Evolutionary conservation across 2,797 vertebrate genomes (phyloP), one percentile per base, ranked within the genome.

Genomic region (Peromyscus nudipes): DNA sequence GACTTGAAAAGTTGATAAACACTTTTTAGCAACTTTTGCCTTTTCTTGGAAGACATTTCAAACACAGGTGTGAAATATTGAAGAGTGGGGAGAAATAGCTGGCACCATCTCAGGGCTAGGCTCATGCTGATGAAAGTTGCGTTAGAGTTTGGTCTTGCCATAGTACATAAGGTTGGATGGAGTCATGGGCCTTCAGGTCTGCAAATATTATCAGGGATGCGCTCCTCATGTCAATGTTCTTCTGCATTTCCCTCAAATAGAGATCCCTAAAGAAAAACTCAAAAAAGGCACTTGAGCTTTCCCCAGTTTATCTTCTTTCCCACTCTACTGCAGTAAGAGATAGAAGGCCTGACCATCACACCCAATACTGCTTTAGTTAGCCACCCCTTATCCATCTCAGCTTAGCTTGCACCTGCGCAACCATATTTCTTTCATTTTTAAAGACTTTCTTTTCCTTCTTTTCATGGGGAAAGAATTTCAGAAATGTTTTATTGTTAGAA

Each of bases 351-450:
- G 0, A 29, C 27, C 40, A 6, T 40, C 27, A 40, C 2, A 25
- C 57, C 19, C 19, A 11, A 37, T 55, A 55, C 12, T 52, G 37
- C 2, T 16, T 40, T 21, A 37, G 21, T 25, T 7, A n/a, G 16
- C 9, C 9, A 9, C 27, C 1, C 19, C 1, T 1, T 1, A 10
- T 12, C 40, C 75, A 25, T 5, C 14, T 46, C 40, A 88, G 3
- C 7, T 4, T 3, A 13, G 3, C 6, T 60, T 6, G 43, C 23
- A 69, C 1, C 4, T 21, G 19, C 4, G 27, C 23, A 11, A 17
- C 2, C 1, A 43, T 1, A 34, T 29, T 60, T 19, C 8, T 43
- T 14, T 34, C 19, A 86, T 17, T 92, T 43, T 16, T 8, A 4
- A 57, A 88, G 31, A 55, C 2, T 21, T 23, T n/a, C 6, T 23